Base-by-base conservation (phyloP, 2,888 invertebrate genomes). In the Lycophotia porphyrea region DNA sequence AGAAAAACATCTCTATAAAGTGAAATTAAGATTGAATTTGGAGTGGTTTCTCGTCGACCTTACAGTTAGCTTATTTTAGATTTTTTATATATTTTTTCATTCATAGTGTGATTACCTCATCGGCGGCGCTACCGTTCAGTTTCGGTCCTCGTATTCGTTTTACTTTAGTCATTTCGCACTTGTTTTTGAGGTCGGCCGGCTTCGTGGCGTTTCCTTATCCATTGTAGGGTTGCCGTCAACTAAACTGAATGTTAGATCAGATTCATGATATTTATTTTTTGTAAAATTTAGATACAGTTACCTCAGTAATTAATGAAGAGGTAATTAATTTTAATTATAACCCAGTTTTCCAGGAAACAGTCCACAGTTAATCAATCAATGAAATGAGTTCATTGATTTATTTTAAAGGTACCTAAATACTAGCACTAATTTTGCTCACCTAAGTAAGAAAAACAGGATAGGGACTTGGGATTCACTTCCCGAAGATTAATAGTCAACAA, bases 41-140 rank as follows among this genome's bases (percentile, higher is more conserved):
- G 55, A 49, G 70, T 74, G 36, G 24, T 82, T 68, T 70, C 58
- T 74, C 76, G 76, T 70, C 78, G 82, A 74, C 77, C 85, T 85
- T 86, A 92, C 92, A 90, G 92, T 93, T 92, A 92, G 87, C 61
- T 91, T 90, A 76, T 86, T 75, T 84, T 83, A 74, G 76, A 82
- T 88, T 90, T 92, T 93, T 91, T 82, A 70, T 76, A 68, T 78
- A 73, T 92, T 93, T 93, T 93, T 94, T 94, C 93, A 94, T 95
- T 95, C 93, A 94, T 92, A 92, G 90, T 91, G 89, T 84, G 93
- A 93, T 94, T 94, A 93, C 93, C 91, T 95, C 95, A 95, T 91
- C 93, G 78, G 71, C 67, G 87, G 71, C 67, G 87, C 90, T 92
- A 91, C 92, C 87, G 90, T 91, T 92, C 85, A 81, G 90, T 89